These are phyloP conservation scores for Agonopterix arenella DNA, from an alignment of 2,888 invertebrate species.

Conservation along the genomic window DNA sequence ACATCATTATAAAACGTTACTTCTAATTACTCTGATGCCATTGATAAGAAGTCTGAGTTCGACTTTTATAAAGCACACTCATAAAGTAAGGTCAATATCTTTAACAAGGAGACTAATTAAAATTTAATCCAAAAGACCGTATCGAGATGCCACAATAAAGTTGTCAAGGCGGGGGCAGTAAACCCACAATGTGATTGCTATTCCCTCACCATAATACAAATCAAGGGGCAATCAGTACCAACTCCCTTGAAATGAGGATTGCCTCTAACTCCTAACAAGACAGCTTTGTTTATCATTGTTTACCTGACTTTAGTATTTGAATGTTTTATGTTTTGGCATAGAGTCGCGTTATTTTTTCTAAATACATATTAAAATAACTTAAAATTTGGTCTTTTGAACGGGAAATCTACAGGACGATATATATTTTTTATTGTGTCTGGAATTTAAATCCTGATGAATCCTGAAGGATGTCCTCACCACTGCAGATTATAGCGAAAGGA, in stretches of 20 bases:
- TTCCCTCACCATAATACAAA: constrained; percentile 17
- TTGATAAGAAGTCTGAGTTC: too few species aligned
- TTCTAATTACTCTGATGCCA: too few species aligned
- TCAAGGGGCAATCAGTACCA: constrained; percentile 17
- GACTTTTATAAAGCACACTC: constrained; percentile 11
- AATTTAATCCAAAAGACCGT: constrained; percentile 51
- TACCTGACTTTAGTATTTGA: neutral
- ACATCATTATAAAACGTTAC: too few species aligned
- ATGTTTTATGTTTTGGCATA: too few species aligned
- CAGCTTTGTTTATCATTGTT: constrained; percentile 1
- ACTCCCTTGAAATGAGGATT: constrained; percentile 8
- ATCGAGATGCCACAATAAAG: constrained; percentile 44
- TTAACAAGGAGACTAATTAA: constrained; percentile 60
- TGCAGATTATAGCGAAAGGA: too few species aligned
- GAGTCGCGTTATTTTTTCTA: too few species aligned
- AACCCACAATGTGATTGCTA: constrained; percentile 34
- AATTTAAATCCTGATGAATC: too few species aligned
- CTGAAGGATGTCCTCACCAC: too few species aligned
- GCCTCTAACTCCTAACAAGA: constrained; percentile 4
- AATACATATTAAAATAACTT: too few species aligned
- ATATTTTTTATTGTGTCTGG: too few species aligned
- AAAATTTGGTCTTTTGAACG: too few species aligned
- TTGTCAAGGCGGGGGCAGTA: constrained; percentile 41
- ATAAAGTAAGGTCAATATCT: constrained; percentile 49
- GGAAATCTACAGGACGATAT: too few species aligned